A percentile compares a stretch with the other conserved stretches of the same genome.
These are phyloP conservation scores for Lobophora halterata DNA, from an alignment of 2,888 invertebrate genomes.

Conservation along the genomic window DNA sequence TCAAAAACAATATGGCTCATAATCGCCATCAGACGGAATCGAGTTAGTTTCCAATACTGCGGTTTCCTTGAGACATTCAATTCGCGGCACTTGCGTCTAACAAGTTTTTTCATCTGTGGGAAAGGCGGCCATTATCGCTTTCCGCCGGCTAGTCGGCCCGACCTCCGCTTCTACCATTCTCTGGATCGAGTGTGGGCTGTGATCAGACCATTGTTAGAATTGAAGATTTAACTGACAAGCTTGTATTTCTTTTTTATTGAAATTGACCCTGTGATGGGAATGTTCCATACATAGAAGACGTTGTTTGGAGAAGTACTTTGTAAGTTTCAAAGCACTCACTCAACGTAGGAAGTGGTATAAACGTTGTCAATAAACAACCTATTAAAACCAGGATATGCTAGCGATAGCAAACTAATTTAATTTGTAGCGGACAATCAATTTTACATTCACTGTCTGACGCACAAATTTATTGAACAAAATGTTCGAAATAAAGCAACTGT, in stretches of 20 bases:
- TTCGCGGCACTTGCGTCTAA: conserved; percentile 31
- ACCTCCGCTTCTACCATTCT: conserved; percentile 42
- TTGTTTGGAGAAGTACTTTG: conserved; percentile 13
- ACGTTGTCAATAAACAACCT: conserved; percentile 5
- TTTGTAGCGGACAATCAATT: conserved; percentile 6
- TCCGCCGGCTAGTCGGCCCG: conserved; percentile 35
- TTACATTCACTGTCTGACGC: conserved; percentile 1
- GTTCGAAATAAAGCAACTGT: conserved; percentile 5
- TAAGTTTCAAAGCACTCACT: conserved; percentile 8
- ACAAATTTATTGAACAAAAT: neutral
- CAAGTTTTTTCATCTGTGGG: conserved; percentile 56
- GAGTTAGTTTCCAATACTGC: conserved; percentile 15
- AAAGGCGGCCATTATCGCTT: conserved; percentile 50
- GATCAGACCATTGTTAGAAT: conserved; percentile 41
- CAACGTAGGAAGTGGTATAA: conserved; percentile 10
- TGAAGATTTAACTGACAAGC: conserved; percentile 34
- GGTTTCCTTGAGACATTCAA: conserved; percentile 29
- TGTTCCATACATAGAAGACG: conserved; percentile 14
- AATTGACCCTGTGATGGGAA: conserved; percentile 26
- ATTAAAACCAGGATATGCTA: conserved; percentile 7
- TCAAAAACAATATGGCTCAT: neutral
- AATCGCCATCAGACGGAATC: neutral
- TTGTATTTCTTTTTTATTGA: conserved; percentile 38
- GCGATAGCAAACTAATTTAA: conserved; percentile 8
- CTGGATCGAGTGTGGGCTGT: conserved; percentile 30